A percentile compares a stretch with the other conserved stretches of the same genome.
These are phyloP conservation scores for Eulemur rufifrons DNA, from an alignment of 2,113 vertebrate genomes.

Conservation along the genomic window DNA sequence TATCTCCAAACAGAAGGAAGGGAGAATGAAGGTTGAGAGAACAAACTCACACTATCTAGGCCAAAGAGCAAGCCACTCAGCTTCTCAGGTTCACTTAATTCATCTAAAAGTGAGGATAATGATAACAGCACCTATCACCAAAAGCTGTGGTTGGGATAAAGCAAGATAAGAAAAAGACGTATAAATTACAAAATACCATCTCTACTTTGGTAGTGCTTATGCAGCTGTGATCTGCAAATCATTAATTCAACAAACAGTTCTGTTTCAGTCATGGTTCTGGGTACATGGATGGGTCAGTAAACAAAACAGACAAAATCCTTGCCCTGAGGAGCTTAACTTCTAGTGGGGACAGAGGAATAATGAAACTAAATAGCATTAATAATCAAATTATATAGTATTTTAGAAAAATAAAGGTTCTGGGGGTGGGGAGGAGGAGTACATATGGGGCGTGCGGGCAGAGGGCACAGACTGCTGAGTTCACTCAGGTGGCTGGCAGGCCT, in stretches of 20 bases:
- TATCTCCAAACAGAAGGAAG: neutral
- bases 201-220: neutral
- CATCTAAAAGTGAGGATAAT: neutral
- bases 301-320: neutral
- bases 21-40: neutral
- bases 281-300: neutral
- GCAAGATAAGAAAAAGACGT: neutral
- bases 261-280: neutral
- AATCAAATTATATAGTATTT: neutral
- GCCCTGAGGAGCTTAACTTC: neutral
- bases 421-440: too few relatives aligned
- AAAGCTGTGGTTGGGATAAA: neutral
- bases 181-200: neutral
- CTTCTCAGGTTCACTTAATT: neutral
- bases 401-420: neutral
- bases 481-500: neutral
- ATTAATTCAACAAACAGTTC: neutral
- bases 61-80: neutral
- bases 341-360: neutral
- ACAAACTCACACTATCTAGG: neutral
- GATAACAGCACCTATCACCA: neutral
- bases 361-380: neutral
- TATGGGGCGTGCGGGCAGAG: fast-evolving
- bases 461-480: neutral
- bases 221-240: neutral